Percentiles rank a stretch among this genome's conserved stretches.
These are phyloP conservation scores for Phthorimaea operculella DNA, from an alignment of 1,140 invertebrate species.

Conservation along the genomic window DNA sequence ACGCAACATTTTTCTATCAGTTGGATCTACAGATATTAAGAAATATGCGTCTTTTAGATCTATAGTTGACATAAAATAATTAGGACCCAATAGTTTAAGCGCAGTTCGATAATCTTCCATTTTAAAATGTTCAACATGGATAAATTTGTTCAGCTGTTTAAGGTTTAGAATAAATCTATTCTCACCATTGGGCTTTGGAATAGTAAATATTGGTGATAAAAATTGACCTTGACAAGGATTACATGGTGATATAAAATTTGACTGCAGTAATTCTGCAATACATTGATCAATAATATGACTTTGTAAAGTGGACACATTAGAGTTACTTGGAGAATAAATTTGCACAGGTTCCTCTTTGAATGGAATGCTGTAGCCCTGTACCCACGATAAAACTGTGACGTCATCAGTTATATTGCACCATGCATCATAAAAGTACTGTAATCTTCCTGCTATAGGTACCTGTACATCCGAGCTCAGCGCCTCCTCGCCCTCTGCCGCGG, in stretches of 20 bases:
- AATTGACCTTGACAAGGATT: neutral
- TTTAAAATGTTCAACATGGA: constrained; percentile 3
- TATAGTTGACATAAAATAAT: constrained; percentile 1
- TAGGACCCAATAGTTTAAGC: neutral
- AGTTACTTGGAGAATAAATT: neutral
- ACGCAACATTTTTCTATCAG: neutral
- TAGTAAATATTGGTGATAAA: constrained; percentile 2
- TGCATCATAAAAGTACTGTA: neutral
- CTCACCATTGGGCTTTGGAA: constrained; percentile 1
- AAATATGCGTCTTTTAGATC: constrained; percentile 8
- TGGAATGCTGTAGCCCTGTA: neutral
- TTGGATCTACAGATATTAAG: neutral
- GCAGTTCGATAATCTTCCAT: constrained; percentile 7
- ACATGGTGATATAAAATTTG: neutral
- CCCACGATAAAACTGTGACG: neutral
- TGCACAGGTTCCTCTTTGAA: neutral
- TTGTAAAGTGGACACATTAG: neutral
- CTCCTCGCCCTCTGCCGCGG: neutral
- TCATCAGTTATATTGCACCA: neutral
- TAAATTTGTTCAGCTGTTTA: constrained; percentile 7
- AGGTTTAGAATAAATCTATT: constrained; percentile 10
- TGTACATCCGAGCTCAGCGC: neutral
- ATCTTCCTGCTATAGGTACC: neutral
- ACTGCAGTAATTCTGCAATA: neutral
- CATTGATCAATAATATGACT: neutral